A percentile compares a stretch with the other conserved stretches of the same genome.
Evolutionary conservation across 2,797 vertebrate genomes (phyloP).

Genomic region (Acanthurus tractus): DNA sequence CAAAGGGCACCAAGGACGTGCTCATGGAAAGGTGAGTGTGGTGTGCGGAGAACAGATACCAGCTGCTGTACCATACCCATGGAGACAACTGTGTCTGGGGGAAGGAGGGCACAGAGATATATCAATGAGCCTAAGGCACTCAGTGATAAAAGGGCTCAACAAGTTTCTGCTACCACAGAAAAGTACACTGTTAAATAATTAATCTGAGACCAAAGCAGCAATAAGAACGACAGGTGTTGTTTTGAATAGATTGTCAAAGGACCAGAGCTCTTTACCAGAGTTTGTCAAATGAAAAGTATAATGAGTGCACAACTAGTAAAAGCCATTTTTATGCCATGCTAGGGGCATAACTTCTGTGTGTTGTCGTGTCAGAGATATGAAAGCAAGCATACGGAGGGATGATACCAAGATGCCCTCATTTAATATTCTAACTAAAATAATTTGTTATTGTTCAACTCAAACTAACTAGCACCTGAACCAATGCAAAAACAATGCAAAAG

Average conservation of each 20-base stretch:
- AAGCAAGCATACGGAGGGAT: background rate
- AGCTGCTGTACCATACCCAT: constrained; percentile 96
- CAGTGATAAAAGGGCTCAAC: background rate
- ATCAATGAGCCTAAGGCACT: background rate
- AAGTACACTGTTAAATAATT: too few relatives aligned
- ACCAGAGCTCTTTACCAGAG: too few relatives aligned
- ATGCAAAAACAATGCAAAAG: background rate
- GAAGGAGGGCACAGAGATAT: background rate
- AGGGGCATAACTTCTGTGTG: background rate
- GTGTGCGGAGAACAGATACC: constrained; percentile 88
- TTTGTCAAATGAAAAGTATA: background rate
- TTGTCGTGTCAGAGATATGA: too few relatives aligned
- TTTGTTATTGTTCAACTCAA: too few relatives aligned
- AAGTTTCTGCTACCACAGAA: too few relatives aligned
- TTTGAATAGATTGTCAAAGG: background rate
- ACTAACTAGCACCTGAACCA: too few relatives aligned
- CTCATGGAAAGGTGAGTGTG: constrained; percentile 91
- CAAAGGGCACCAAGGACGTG: constrained; percentile 92
- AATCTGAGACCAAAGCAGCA: background rate
- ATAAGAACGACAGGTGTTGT: background rate
- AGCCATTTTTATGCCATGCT: background rate
- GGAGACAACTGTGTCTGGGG: constrained; percentile 87
- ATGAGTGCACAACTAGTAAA: background rate
- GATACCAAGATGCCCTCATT: too few relatives aligned
- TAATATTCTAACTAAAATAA: too few relatives aligned